Evolutionary conservation across 2,888 invertebrate genomes (phyloP).

Genomic region (Chymomyza fuscimana): DNA sequence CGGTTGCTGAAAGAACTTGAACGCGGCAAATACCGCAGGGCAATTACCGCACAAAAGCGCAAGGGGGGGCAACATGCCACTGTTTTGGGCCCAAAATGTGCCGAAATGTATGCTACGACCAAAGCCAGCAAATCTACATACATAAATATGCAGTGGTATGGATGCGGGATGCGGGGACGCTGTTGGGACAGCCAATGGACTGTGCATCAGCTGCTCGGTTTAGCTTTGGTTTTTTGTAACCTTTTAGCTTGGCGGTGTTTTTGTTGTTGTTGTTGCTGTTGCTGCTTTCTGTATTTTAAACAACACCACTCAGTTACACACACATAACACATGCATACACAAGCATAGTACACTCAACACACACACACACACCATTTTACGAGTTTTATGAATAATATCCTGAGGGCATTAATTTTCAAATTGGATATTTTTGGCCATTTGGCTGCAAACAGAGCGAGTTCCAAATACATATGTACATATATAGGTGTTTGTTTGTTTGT

Average conservation of each 20-base stretch:
- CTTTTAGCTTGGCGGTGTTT: not conserved
- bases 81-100: not conserved
- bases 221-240: conserved; percentile 38
- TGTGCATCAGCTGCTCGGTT: conserved; percentile 48
- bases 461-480: conserved; percentile 35
- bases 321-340: conserved; percentile 18
- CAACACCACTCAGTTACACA: conserved; percentile 13
- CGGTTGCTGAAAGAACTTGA: conserved; percentile 60
- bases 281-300: conserved; percentile 28
- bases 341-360: not conserved
- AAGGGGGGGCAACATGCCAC: not conserved
- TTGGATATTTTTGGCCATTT: conserved; percentile 73
- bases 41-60: conserved; percentile 55
- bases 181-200: not conserved
- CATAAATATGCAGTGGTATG: conserved; percentile 43
- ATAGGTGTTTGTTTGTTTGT: not conserved
- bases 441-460: conserved; percentile 41
- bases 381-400: conserved; percentile 76
- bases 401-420: conserved; percentile 75
- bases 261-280: conserved; percentile 3
- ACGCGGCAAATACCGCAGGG: conserved; percentile 65
- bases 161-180: not conserved
- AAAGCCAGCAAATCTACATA: conserved; percentile 51
- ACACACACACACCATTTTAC: conserved; percentile 34
- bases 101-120: conserved; percentile 1